Base-by-base conservation (phyloP, 2,113 vertebrate species). In the Hippocampus zosterae region DNA sequence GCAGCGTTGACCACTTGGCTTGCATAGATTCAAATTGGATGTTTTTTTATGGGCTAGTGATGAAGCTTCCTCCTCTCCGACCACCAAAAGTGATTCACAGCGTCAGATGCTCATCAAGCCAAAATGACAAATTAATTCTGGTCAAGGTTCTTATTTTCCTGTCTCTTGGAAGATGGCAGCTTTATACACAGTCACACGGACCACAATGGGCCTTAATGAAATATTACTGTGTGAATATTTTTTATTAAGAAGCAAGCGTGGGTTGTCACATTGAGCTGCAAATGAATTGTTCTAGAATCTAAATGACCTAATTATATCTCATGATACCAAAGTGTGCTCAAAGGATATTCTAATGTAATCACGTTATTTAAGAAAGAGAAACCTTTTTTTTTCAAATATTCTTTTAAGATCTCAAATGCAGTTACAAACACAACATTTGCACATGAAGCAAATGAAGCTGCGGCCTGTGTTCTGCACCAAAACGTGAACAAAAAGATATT, bases 11-110 rank as follows among this genome's bases (percentile, higher is more conserved):
- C 76, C 83, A 83, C 69, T 76, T 69, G 16, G 81, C 63, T 80
- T 91, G 5, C 4, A 92, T 92, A 85, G 91, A 92, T 91, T 86
- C 78, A 72, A 81, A 86, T 84, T 61, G 68, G 74, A 84, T 87
- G 81, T 33, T 33, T 33, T 33, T 88, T 92, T 89, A 88, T 88
- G 80, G 87, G 82, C 85, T 79, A 83, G 82, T 82, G 83, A 88
- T 82, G 79, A 70, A 59, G 68, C 70, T 66, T 78, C 75, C 69
- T 74, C 68, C 64, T 81, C 50, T 71, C 77, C 60, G 77, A 69
- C 65, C 80, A 70, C 64, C 44, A 41, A 59, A 33, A 48, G 72
- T 69, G 52, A 68, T 59, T 66, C 68, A 75, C 65, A 81, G 71
- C 67, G 63, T 74, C 74, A 68, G 70, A 44, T 53, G 77, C 55